Evolutionary conservation across 92 coral and sea anemone species (phyloP), one percentile per base, ranked within the genome.

Genomic region (Porites divaricata): DNA sequence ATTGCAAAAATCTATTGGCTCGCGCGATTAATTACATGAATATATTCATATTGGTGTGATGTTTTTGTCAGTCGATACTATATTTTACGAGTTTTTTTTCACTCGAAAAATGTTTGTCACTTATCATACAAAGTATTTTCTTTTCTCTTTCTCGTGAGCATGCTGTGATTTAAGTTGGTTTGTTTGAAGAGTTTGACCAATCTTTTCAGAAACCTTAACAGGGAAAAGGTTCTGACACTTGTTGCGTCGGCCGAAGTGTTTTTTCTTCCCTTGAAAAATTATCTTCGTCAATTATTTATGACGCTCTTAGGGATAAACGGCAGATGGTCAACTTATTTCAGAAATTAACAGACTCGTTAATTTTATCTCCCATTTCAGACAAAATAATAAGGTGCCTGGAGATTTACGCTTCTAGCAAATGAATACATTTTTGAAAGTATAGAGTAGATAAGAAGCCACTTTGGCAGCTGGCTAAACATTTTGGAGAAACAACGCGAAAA

Each of bases 391-490:
- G 86, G 62, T 59, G 72, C 71, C 22, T 57, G 61, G 76, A 82
- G 49, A 61, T 72, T 61, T 58, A 72, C 48, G 69, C 71, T 35
- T 61, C 61, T 59, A 7, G n/a, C 59, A 82, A 9, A 56, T 72
- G 86, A 72, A 48, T 82, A 62, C 56, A 58, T 72, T 72, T 49
- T 50, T 78, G 25, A 74, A 74, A 35, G 15, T 12, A 71, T 26
- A 23, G 25, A 53, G n/a, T 25, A 3, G 17, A 41, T 11, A 61
- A 49, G 61, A 67, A 74, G 20, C 45, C 76, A 22, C 11, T 14
- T 56, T 9, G 26, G 67, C 80, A 75, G 87, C 90, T 89, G 89
- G 54, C 69, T 59, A 68, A 89, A 89, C 80, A 79, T 28, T 71
- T 16, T 19, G 53, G 28, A 70, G 28, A 14, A 61, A 74, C 24